Evolutionary conservation across 23 tunicate genomes (phyloP), one percentile per base, ranked within the genome.

Genomic region (Halocynthia roretzi): DNA sequence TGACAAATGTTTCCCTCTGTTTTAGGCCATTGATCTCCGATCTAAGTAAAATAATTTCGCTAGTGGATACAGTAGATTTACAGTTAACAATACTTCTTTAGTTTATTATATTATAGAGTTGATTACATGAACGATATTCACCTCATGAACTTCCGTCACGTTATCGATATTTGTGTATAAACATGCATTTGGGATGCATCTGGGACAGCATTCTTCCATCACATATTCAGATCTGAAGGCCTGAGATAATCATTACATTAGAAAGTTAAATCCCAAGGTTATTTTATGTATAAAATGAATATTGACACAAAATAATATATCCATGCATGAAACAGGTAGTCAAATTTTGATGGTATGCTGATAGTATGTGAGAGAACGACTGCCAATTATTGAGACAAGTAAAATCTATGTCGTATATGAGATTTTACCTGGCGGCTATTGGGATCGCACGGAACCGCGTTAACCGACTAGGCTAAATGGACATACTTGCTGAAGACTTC

Each of bases 11-110:
- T 71, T n/a, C 11, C 48, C 10, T 55, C 76, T 54, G 8, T 31
- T n/a, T 60, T 71, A 12, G 12, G 20, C 87, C 87, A 83, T 44
- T 12, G 50, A 9, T 83, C 83, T 10, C 87, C 87, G 50, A 83
- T 51, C 87, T 83, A 65, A 40, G 18, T 11, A 50, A 50, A 50
- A n/a, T 1, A 15, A 15, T 0, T 18, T 22, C 14, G 14, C 21
- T 17, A 15, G 48, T 18, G 14, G 5, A n/a, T n/a, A n/a, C 72
- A 68, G 48, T 31, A 31, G 44, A 31, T 31, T 17, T 14, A 17
- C 44, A 68, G 14, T 68, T 68, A 68, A 14, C 72, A 21, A 22
- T 14, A 17, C n/a, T 0, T 60, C 64, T 15, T 4, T 22, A 67
- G 66, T 19, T 10, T 23, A 31, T 10, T 5, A 67, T 12, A 22